Percentiles rank a stretch among this genome's conserved stretches.
These are phyloP conservation scores for Jordanella pulchra DNA, from an alignment of 2,797 vertebrate species.

Conservation along the genomic window DNA sequence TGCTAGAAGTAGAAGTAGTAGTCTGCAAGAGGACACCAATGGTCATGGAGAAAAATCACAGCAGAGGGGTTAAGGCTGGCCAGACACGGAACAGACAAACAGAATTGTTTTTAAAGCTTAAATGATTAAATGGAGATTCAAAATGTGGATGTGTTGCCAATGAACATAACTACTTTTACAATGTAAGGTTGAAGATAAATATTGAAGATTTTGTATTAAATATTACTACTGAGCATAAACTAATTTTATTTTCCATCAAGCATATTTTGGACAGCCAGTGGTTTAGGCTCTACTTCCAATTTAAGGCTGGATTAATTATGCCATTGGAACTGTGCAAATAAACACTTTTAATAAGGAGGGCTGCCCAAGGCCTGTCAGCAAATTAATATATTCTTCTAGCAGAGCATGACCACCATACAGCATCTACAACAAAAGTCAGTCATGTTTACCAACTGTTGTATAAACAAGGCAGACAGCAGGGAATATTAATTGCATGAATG, in stretches of 20 bases:
- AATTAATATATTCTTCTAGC: conserved; percentile 68
- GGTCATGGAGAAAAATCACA: neutral
- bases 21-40: neutral
- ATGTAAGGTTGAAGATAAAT: conserved; percentile 34
- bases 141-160: neutral
- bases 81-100: neutral
- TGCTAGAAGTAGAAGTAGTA: neutral
- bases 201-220: conserved; percentile 33
- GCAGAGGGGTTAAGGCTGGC: neutral
- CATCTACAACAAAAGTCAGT: conserved; percentile 67
- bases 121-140: conserved; percentile 11
- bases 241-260: conserved; percentile 56
- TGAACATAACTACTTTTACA: conserved; percentile 2
- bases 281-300: conserved; percentile 70
- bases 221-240: conserved; percentile 43
- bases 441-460: conserved; percentile 68
- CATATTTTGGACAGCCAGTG: conserved; percentile 59
- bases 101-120: neutral
- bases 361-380: conserved; percentile 58
- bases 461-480: conserved; percentile 56
- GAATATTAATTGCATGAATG: conserved; percentile 66
- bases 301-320: conserved; percentile 75
- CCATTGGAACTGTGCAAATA: conserved; percentile 67
- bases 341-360: conserved; percentile 70
- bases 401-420: conserved; percentile 67